These are phyloP conservation scores for Stegodyphus mimosarum DNA, from an alignment of 1,140 invertebrate species.

Conservation along the genomic window DNA sequence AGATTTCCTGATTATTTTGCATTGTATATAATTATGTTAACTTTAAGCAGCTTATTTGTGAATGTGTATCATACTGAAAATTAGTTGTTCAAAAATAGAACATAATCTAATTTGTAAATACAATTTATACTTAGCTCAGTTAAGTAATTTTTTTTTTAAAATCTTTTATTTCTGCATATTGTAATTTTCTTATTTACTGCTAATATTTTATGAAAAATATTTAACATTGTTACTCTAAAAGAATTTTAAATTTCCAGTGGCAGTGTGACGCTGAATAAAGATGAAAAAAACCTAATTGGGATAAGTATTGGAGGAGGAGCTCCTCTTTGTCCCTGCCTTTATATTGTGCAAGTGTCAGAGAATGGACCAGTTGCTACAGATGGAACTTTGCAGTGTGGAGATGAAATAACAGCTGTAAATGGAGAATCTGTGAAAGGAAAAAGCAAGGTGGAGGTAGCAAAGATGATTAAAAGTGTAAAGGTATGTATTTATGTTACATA, in stretches of 20 bases:
- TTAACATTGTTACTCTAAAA: not conserved
- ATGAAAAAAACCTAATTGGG: slow-evolving; percentile 94
- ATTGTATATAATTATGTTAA: too few relatives aligned
- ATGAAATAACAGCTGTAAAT: slow-evolving; percentile 95
- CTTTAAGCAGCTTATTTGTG: too few relatives aligned
- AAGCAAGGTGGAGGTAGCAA: slow-evolving; percentile 97
- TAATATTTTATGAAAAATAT: not conserved
- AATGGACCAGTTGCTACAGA: slow-evolving; percentile 93
- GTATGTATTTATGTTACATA: slow-evolving; percentile 68
- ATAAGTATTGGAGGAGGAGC: slow-evolving; percentile 98
- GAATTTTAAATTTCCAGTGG: slow-evolving; percentile 83
- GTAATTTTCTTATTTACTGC: not conserved
- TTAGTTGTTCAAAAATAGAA: not conserved
- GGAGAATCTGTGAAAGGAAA: slow-evolving; percentile 92
- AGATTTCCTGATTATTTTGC: too few relatives aligned
- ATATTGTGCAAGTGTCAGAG: slow-evolving; percentile 97
- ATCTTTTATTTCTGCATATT: not conserved
- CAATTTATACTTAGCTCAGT: not conserved
- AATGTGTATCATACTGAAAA: not conserved
- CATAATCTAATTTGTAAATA: not conserved
- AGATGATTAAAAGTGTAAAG: slow-evolving; percentile 94
- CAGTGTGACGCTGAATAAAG: slow-evolving; percentile 88
- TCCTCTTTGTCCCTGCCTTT: slow-evolving; percentile 95
- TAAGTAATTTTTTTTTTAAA: not conserved
- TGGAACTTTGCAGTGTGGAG: slow-evolving; percentile 92